Conservation (phyloP, 2,113 vertebrate species). For the Spermophilus dauricus region DNA sequence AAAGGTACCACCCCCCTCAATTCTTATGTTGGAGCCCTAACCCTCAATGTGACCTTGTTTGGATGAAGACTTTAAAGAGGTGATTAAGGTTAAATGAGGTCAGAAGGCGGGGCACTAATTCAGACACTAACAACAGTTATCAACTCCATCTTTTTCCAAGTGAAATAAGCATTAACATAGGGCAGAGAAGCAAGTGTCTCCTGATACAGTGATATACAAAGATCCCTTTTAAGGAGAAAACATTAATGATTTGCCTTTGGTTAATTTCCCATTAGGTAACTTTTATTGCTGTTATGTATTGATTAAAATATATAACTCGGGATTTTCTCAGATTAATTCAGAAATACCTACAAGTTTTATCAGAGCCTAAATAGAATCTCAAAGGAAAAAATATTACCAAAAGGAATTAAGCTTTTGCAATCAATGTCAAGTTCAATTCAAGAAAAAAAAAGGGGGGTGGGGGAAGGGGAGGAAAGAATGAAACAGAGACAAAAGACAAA, state of each 20-base stretch:
- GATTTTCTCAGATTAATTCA: conserved; percentile 65
- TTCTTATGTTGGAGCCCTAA: not conserved
- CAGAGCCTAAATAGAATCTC: conserved; percentile 12
- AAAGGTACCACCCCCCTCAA: not conserved
- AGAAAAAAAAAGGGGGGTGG: not conserved
- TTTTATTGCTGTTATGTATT: not conserved
- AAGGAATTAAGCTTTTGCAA: conserved; percentile 42
- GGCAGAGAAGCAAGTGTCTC: not conserved
- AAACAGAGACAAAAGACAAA: not conserved
- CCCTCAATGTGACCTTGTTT: not conserved
- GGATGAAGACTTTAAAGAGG: not conserved
- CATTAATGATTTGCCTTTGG: conserved; percentile 42
- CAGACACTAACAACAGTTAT: not conserved
- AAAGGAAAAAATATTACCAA: conserved; percentile 41
- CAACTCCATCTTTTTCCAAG: conserved; percentile 10
- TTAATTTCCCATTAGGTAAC: conserved; percentile 59
- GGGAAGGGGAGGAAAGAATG: accelerated
- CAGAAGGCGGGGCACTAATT: not conserved
- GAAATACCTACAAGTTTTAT: conserved; percentile 52
- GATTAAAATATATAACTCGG: conserved; percentile 52
- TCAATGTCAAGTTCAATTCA: not conserved
- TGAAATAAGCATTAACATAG: conserved; percentile 1
- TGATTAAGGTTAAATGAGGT: not conserved
- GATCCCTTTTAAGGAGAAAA: not conserved
- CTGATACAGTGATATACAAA: not conserved